Percentiles rank a stretch among this genome's conserved stretches.
phyloP scores from a whole-genome alignment of 2,797 vertebrate genomes.

The Notolepis coatsorum region DNA sequence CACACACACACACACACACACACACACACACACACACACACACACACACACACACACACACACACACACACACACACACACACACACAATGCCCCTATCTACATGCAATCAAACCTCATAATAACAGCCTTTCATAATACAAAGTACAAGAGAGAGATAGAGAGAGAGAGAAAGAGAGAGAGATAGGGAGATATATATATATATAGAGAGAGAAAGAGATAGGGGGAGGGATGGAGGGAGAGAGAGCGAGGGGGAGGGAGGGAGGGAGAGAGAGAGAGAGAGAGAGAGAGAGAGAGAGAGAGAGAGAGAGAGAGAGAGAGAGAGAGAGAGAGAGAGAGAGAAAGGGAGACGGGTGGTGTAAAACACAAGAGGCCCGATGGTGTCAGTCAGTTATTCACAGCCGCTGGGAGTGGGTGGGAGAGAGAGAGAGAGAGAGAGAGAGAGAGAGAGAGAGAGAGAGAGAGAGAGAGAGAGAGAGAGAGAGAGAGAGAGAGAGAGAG shows the following conservation, averaged over 20 bases:
- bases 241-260: neutral
- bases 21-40: too few species aligned
- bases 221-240: slow-evolving; percentile 18
- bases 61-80: too few species aligned
- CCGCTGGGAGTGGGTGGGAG: slow-evolving; percentile 78
- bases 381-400: slow-evolving; percentile 78
- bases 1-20: slow-evolving; percentile 1
- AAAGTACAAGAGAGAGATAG: slow-evolving; percentile 39
- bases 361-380: slow-evolving; percentile 55
- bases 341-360: slow-evolving; percentile 13
- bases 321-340: slow-evolving; percentile 21
- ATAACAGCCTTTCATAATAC: slow-evolving; percentile 60
- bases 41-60: too few species aligned
- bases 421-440: slow-evolving; percentile 63
- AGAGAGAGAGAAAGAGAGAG: slow-evolving; percentile 3
- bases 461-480: neutral
- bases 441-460: slow-evolving; percentile 63
- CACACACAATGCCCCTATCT: slow-evolving; percentile 35
- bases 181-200: slow-evolving; percentile 2
- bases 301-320: neutral
- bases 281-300: neutral
- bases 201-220: slow-evolving; percentile 2
- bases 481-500: slow-evolving; percentile 27
- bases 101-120: slow-evolving; percentile 30
- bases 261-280: neutral